These are phyloP conservation scores for Montipora efflorescens DNA, from an alignment of 64 coral and sea anemone species.

Conservation along the genomic window DNA sequence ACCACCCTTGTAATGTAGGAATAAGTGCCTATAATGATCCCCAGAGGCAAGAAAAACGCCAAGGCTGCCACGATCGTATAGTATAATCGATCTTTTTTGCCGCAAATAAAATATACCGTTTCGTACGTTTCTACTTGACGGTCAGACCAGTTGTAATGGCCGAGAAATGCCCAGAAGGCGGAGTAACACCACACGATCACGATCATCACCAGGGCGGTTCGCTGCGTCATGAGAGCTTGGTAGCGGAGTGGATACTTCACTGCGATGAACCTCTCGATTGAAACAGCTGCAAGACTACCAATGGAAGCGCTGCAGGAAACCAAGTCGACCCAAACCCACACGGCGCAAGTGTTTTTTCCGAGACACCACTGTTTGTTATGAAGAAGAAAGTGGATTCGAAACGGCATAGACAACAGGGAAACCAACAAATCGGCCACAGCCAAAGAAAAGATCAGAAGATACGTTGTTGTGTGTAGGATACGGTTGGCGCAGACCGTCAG, in stretches of 20 bases:
- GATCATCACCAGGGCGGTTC: slow-evolving; percentile 65
- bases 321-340: slow-evolving; percentile 91
- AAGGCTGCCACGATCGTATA: slow-evolving; percentile 73
- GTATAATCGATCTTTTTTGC: slow-evolving; percentile 76
- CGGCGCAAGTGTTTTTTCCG: slow-evolving; percentile 44
- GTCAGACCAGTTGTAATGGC: slow-evolving; percentile 73
- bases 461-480: slow-evolving; percentile 71
- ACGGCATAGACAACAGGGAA: slow-evolving; percentile 79
- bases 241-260: slow-evolving; percentile 84
- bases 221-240: slow-evolving; percentile 42
- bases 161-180: slow-evolving; percentile 57
- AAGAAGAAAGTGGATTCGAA: slow-evolving; percentile 70
- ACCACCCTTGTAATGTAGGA: slow-evolving; percentile 80
- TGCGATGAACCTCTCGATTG: slow-evolving; percentile 84
- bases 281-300: slow-evolving; percentile 78
- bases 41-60: slow-evolving; percentile 74
- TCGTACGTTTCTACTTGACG: slow-evolving; percentile 41
- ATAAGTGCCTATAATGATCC: slow-evolving; percentile 69
- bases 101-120: slow-evolving; percentile 10
- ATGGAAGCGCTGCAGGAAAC: slow-evolving; percentile 86
- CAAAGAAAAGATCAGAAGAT: slow-evolving; percentile 81
- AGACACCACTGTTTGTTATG: slow-evolving; percentile 74
- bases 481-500: slow-evolving; percentile 65
- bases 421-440: slow-evolving; percentile 85
- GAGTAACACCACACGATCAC: slow-evolving; percentile 79